Conservation (phyloP, 2,113 vertebrate species). For the Lutjanus erythropterus region DNA sequence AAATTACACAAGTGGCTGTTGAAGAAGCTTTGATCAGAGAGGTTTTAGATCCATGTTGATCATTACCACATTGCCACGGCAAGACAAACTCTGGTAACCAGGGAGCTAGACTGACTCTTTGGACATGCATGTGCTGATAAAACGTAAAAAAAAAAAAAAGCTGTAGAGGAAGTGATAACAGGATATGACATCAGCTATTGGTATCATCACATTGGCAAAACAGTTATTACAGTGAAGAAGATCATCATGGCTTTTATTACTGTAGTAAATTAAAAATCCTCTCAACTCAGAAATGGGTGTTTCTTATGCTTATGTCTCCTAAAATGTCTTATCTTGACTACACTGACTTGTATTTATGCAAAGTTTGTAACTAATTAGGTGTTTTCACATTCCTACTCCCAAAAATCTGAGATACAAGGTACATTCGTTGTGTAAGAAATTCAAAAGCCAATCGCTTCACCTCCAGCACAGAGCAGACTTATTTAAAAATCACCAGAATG, state of each 20-base stretch:
- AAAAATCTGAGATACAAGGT: too few species aligned
- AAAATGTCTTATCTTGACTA: too few species aligned
- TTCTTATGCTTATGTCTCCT: too few species aligned
- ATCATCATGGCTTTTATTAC: neutral
- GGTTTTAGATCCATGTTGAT: conserved; percentile 33
- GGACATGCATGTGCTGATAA: neutral
- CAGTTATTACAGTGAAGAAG: neutral
- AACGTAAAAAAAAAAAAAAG: neutral
- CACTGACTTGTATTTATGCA: too few species aligned
- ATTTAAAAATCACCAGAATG: too few species aligned
- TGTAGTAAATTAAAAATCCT: neutral
- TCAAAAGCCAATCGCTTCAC: too few species aligned
- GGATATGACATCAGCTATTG: neutral
- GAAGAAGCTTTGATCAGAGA: conserved; percentile 47
- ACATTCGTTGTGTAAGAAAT: too few species aligned
- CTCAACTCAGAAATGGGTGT: too few species aligned
- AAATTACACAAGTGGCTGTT: conserved; percentile 32
- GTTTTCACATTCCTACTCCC: too few species aligned
- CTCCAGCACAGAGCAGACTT: too few species aligned
- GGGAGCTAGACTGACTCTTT: conserved; percentile 1
- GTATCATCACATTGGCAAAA: neutral
- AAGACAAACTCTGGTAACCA: neutral
- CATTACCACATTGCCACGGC: conserved; percentile 38
- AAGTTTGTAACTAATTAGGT: too few species aligned
- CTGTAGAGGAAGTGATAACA: neutral